These are phyloP conservation scores for Liolophura sinensis DNA, from an alignment of 1,140 invertebrate genomes.

Conservation along the genomic window DNA sequence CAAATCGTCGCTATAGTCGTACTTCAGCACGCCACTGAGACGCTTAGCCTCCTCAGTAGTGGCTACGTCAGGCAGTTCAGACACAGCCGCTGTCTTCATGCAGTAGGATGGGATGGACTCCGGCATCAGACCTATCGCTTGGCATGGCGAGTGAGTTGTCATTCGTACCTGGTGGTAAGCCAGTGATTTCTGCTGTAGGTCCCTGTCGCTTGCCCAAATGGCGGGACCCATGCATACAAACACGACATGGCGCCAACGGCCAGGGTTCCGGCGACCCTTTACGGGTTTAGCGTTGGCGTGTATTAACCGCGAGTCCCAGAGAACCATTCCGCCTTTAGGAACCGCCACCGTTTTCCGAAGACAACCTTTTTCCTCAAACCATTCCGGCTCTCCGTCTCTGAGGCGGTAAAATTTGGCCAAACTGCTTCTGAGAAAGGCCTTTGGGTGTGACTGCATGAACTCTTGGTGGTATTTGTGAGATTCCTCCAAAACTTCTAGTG, in stretches of 20 bases:
- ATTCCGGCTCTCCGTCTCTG: neutral
- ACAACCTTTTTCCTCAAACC: conserved; percentile 1
- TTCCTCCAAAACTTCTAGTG: neutral
- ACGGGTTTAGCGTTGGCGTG: neutral
- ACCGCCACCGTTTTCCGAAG: neutral
- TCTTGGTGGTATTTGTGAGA: too few relatives aligned
- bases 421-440: too few relatives aligned
- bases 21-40: conserved; percentile 11
- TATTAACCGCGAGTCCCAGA: neutral
- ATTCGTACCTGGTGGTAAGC: neutral
- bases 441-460: too few relatives aligned
- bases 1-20: conserved; percentile 12
- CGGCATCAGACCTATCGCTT: too few relatives aligned
- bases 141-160: neutral
- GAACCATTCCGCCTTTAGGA: conserved; percentile 3
- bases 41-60: conserved; percentile 10
- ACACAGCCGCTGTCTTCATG: too few relatives aligned
- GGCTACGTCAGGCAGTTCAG: conserved; percentile 7
- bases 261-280: neutral
- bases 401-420: too few relatives aligned
- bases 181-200: neutral
- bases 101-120: too few relatives aligned
- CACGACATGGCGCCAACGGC: neutral
- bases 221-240: neutral
- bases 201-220: neutral